Evolutionary conservation across 2,797 vertebrate genomes (phyloP).

Genomic region (Menidia menidia): DNA sequence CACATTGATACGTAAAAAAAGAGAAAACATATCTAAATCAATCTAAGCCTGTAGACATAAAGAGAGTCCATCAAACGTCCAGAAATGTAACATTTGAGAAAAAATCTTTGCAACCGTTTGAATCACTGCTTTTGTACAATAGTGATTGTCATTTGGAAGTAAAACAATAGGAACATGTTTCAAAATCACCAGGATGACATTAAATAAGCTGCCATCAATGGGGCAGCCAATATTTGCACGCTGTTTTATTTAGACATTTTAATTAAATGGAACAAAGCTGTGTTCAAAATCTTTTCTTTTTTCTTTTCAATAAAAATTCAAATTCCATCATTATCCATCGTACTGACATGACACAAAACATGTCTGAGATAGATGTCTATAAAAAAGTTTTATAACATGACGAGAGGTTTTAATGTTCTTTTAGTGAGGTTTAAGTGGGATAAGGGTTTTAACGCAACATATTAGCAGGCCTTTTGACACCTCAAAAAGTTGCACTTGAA

Average conservation of each 20-base stretch:
- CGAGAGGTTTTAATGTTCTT: neutral
- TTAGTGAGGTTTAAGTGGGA: neutral
- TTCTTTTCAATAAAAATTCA: neutral
- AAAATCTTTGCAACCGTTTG: slow-evolving; percentile 47
- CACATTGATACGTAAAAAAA: slow-evolving; percentile 18
- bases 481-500: neutral
- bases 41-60: slow-evolving; percentile 6
- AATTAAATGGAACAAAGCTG: neutral
- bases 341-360: neutral
- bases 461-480: neutral
- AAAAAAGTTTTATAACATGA: neutral
- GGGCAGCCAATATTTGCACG: slow-evolving; percentile 11
- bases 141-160: slow-evolving; percentile 48
- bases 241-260: slow-evolving; percentile 1
- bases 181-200: slow-evolving; percentile 45
- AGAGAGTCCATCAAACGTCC: slow-evolving; percentile 27
- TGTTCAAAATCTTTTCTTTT: neutral
- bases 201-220: slow-evolving; percentile 35
- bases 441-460: neutral
- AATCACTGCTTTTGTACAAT: slow-evolving; percentile 48
- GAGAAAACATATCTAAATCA: too few species aligned
- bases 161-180: slow-evolving; percentile 40
- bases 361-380: neutral
- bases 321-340: neutral
- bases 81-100: slow-evolving; percentile 51